Conservation (phyloP, 2,888 invertebrate species). For the Cremastobaeus sp. region DNA sequence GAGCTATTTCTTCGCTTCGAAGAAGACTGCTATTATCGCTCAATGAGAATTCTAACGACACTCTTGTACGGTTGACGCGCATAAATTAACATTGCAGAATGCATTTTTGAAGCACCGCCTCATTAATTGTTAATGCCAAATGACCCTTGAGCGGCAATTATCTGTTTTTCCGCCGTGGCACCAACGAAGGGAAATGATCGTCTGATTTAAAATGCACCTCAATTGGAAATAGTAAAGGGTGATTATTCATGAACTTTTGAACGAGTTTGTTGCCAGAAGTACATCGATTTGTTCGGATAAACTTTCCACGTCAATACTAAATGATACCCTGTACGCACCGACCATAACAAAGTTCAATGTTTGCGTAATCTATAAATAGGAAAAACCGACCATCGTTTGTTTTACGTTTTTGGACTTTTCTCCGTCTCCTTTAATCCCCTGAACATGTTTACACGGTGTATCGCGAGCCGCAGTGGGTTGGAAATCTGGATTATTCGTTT, state of each 20-base stretch:
- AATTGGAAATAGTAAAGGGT: constrained; percentile 43
- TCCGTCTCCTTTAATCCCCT: too few relatives aligned
- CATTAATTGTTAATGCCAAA: constrained; percentile 23
- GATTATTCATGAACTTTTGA: constrained; percentile 51
- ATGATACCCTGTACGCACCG: neutral
- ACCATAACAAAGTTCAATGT: neutral
- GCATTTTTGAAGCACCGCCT: constrained; percentile 27
- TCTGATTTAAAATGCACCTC: constrained; percentile 41
- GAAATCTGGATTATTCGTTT: too few relatives aligned
- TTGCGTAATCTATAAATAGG: neutral
- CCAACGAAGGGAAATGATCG: constrained; percentile 38
- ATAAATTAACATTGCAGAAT: constrained; percentile 36
- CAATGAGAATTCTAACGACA: constrained; percentile 12
- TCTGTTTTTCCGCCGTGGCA: constrained; percentile 18
- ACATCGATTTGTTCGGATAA: constrained; percentile 51
- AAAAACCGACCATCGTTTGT: neutral
- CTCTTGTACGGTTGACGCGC: neutral
- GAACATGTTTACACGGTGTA: too few relatives aligned
- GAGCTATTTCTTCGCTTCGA: too few relatives aligned
- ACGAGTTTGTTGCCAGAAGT: constrained; percentile 52
- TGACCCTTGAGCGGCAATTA: constrained; percentile 15
- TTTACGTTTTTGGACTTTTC: neutral
- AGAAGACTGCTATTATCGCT: constrained; percentile 5
- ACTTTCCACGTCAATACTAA: constrained; percentile 28
- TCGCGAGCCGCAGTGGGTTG: too few relatives aligned